Evolutionary conservation across 2,113 vertebrate genomes (phyloP), one percentile per base, ranked within the genome.

Genomic region (Bubo bubo): DNA sequence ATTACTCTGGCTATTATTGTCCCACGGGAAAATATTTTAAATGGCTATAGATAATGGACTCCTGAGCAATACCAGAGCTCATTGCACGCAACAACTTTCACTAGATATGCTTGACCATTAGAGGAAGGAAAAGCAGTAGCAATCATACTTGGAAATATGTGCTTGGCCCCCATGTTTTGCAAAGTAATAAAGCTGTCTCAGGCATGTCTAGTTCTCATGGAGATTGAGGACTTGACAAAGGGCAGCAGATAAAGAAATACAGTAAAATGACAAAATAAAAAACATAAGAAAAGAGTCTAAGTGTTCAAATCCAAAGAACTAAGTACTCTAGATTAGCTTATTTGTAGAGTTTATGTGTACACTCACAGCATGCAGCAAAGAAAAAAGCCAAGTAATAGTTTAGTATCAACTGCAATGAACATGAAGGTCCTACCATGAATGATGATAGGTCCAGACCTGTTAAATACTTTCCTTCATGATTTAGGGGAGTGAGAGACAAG

Each of bases 401-500:
- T 76, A 89, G 43, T 37, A 63, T 94, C 56, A 70, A 59, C 52
- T 28, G 1, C 80, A 95, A n/a, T 52, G 67, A 86, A 58, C 18
- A 34, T 32, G 83, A 86, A 92, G 27, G 50, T 89, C 32, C 58
- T 84, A 30, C 35, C 45, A 73, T 88, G 80, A 87, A 74, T 81
- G 80, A 87, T 91, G 93, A 81, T 85, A 95, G 70, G 49, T 76
- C 34, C 49, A 91, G 89, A 85, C 66, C 84, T 87, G 58, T 66
- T 91, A 87, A 87, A 91, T 89, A 93, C 41, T 95, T 93, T 81
- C 58, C 60, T 72, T 91, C 37, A 49, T 93, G 93, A 97, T 91
- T 86, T 91, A 95, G 41, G 49, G 30, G 68, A 75, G 30, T 60
- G 49, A 95, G 66, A 91, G 58, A 85, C 34, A 82, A 88, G 73